Conservation (phyloP, 1,140 invertebrate species). For the Apis cerana region DNA sequence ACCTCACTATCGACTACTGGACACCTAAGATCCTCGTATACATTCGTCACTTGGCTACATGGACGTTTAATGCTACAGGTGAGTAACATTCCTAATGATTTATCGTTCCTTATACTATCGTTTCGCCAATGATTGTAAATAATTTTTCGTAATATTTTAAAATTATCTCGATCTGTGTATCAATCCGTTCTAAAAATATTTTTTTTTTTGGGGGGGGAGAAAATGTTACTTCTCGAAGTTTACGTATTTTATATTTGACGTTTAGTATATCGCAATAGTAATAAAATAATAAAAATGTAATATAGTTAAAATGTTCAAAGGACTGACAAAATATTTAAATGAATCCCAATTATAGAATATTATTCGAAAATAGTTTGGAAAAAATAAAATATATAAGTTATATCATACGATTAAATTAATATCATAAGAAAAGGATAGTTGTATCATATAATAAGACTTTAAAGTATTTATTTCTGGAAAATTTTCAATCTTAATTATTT, state of each 20-base stretch:
- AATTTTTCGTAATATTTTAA: conserved; percentile 36
- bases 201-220: background rate
- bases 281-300: too few species aligned
- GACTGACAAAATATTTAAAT: too few species aligned
- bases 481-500: too few species aligned
- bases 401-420: too few species aligned
- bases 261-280: background rate
- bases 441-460: background rate
- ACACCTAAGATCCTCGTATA: conserved; percentile 24
- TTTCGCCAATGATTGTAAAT: conserved; percentile 31
- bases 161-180: background rate
- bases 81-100: conserved; percentile 32
- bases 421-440: too few species aligned
- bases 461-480: too few species aligned
- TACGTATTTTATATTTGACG: background rate
- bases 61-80: conserved; percentile 36
- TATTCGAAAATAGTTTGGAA: too few species aligned
- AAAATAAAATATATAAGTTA: too few species aligned
- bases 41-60: conserved; percentile 36
- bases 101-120: conserved; percentile 25
- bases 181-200: background rate
- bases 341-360: too few species aligned
- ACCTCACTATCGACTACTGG: conserved; percentile 51
- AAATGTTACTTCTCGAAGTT: background rate
- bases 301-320: too few species aligned